A percentile compares a stretch with the other conserved stretches of the same genome.
These are phyloP conservation scores for Erpornis zantholeuca DNA, from an alignment of 2,113 vertebrate genomes.

Conservation along the genomic window DNA sequence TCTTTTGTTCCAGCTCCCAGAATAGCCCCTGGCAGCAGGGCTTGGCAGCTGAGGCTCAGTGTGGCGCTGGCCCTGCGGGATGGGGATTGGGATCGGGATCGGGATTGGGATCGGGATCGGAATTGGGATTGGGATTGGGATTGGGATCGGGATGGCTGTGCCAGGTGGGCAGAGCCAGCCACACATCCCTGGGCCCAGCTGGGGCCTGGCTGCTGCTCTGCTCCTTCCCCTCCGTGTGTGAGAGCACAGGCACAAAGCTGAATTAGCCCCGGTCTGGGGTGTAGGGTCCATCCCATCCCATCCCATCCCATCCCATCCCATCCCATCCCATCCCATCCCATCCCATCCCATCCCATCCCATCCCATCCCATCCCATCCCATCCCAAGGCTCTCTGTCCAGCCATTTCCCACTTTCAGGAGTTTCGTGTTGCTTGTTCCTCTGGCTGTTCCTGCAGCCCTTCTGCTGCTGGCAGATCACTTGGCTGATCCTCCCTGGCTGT, in stretches of 20 bases:
- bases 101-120: background rate
- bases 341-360: no score
- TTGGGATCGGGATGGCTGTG: background rate
- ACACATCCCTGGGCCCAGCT: background rate
- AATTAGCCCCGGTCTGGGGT: background rate
- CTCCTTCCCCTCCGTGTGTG: background rate
- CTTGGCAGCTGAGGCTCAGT: background rate
- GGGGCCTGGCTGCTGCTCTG: background rate
- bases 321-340: no score
- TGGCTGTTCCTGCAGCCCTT: background rate
- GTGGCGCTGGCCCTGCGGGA: background rate
- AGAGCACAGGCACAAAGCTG: background rate
- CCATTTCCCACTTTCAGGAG: background rate
- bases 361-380: no score
- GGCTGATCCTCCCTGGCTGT: background rate
- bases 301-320: no score
- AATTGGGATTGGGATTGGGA: no score
- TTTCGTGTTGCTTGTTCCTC: background rate
- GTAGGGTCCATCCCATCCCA: background rate
- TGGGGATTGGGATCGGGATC: fast-evolving
- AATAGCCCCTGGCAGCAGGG: background rate
- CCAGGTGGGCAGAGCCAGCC: background rate
- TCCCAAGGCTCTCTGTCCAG: fast-evolving
- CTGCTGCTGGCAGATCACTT: background rate
- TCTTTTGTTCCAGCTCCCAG: slow-evolving; percentile 33